Evolutionary conservation across 2,888 invertebrate genomes (phyloP), one percentile per base, ranked within the genome.

Genomic region (Cerceris ruficornis): DNA sequence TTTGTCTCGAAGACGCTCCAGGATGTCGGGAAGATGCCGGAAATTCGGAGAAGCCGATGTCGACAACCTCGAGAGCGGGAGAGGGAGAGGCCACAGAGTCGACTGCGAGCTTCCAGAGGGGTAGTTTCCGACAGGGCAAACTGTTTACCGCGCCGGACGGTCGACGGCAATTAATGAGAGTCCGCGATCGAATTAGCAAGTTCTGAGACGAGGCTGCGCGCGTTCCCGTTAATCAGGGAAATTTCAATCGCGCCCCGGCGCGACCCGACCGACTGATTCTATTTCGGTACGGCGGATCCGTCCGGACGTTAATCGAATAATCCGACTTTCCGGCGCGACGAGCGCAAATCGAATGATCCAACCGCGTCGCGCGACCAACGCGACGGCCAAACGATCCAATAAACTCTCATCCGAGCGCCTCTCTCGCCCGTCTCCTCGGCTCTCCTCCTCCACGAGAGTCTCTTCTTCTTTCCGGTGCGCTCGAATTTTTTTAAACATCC

Each of bases 261-360:
- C 78, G 75, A 78, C 52, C 13, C 59, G 69, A 70, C 28, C 28
- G 4, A 75, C 71, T 78, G 74, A 78, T 78, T 75, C 78, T 65
- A 78, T 78, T 78, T 77, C 61, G 57, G n/a, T 59, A 58, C 64
- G 64, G 64, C 75, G 14, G 78, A 68, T 68, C 76, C 52, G 61
- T 39, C 62, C 68, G 75, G 70, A 78, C 76, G 70, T 82, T 83
- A 82, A 84, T 82, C 75, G 80, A 84, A 84, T 84, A 82, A 83
- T 82, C 82, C 77, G 73, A 77, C 79, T 77, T 77, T 69, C 61
- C 66, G 58, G 54, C 50, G 58, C 69, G 66, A 13, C 73, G 69
- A 61, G 58, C 64, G 69, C 57, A 17, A 69, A 67, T 69, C 73
- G 76, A 66, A 67, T 66, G 71, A 50, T 52, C 49, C 50, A 57